phyloP scores from a whole-genome alignment of 2,888 invertebrate species.

The Drepana falcataria region DNA sequence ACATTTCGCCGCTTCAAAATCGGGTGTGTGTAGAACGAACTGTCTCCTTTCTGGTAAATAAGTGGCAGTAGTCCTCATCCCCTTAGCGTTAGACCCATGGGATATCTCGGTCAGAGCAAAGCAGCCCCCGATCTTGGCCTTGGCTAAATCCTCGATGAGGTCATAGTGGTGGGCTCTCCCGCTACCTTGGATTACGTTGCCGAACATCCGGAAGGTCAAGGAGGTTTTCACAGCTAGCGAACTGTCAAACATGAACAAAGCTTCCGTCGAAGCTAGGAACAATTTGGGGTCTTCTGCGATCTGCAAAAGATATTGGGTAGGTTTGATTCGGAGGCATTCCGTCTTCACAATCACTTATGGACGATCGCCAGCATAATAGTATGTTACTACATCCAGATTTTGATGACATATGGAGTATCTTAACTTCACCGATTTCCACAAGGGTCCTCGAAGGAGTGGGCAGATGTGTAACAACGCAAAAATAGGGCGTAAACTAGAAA shows the following conservation, averaged over 20 bases:
- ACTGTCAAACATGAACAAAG: conserved; percentile 79
- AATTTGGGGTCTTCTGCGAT: conserved; percentile 67
- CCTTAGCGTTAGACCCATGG: conserved; percentile 94
- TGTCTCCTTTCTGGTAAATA: conserved; percentile 85
- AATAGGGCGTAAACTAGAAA: no score
- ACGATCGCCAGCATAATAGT: no score
- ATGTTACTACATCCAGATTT: no score
- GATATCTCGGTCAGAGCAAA: conserved; percentile 94
- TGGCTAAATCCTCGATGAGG: conserved; percentile 62
- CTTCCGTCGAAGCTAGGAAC: conserved; percentile 70
- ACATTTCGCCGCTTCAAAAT: conserved; percentile 94
- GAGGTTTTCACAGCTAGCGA: conserved; percentile 82
- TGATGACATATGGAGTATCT: no score
- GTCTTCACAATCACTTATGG: no score
- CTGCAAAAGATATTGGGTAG: conserved; percentile 35
- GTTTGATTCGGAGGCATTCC: no score
- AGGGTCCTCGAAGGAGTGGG: no score
- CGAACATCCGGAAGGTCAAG: conserved; percentile 82
- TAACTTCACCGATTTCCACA: no score
- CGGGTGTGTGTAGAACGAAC: conserved; percentile 90
- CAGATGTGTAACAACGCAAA: no score
- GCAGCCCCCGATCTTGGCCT: conserved; percentile 69
- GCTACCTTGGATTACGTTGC: conserved; percentile 80
- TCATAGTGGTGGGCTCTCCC: conserved; percentile 82
- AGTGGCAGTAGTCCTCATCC: conserved; percentile 91